Evolutionary conservation across 92 coral and sea anemone species (phyloP).

Genomic region (Palythoa grandiflora): DNA sequence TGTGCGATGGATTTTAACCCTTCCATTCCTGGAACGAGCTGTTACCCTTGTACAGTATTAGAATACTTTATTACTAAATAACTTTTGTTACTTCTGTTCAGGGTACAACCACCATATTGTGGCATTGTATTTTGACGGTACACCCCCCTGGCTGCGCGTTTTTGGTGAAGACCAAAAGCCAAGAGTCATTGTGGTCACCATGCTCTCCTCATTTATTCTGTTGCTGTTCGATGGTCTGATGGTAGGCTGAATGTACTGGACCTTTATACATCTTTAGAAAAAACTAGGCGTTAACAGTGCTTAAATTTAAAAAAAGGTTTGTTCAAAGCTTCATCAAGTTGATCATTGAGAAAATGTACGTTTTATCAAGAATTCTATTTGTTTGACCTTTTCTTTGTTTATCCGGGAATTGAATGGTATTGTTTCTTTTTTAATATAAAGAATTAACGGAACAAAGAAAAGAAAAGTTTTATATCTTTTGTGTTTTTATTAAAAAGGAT

Average conservation of each 20-base stretch:
- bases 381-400: too few relatives aligned
- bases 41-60: too few relatives aligned
- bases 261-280: not conserved
- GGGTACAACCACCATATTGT: slow-evolving; percentile 93
- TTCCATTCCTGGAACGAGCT: too few relatives aligned
- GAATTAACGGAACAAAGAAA: too few relatives aligned
- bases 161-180: slow-evolving; percentile 94
- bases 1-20: too few relatives aligned
- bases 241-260: slow-evolving; percentile 62
- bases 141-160: slow-evolving; percentile 86
- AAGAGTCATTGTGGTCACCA: slow-evolving; percentile 83
- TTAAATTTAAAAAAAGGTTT: not conserved
- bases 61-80: too few relatives aligned
- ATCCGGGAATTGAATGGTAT: too few relatives aligned
- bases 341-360: not conserved
- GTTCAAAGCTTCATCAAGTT: not conserved
- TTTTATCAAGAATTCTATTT: too few relatives aligned
- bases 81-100: not conserved
- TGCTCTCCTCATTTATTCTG: slow-evolving; percentile 84
- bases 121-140: slow-evolving; percentile 83
- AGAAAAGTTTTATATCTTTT: too few relatives aligned
- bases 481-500: too few relatives aligned
- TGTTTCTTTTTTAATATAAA: too few relatives aligned
- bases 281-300: not conserved
- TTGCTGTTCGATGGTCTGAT: slow-evolving; percentile 84